Base-by-base conservation (phyloP, 2,113 vertebrate species). In the Callipepla squamata region DNA sequence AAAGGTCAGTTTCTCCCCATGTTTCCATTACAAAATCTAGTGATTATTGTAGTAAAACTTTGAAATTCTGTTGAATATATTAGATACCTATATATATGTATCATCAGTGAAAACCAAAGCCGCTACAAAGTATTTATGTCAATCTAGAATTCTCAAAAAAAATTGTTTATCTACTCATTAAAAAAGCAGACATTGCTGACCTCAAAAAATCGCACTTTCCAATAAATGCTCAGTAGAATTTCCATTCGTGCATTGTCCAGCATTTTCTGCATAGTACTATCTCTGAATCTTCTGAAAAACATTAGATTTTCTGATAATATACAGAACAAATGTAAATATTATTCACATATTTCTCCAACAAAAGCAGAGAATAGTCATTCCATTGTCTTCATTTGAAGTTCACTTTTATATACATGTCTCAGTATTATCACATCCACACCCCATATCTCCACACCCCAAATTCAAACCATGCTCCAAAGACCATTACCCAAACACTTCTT, bases 321-420 rank as follows among this genome's bases (percentile, higher is more conserved):
- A 16, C 7, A 78, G 28, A 75, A 59, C 4, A 78, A 83, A 53
- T 15, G 4, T 42, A 70, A 86, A 75, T 5, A 32, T n/a, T 5
- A 19, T 67, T 80, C 36, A 79, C 26, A 72, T 0, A 0, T 38
- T 38, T 51, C 7, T 7, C 12, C 10, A 23, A 6, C 20, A 70
- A 22, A 62, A 79, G 9, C 0, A 76, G 5, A 9, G 9, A 4
- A 40, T 63, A 70, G 7, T 3, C 6, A 65, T 51, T 0, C 30
- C 42, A 5, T 53, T 80, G 47, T 40, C 8, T 21, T 57, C 19
- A 18, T 75, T 88, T 55, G 32, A 69, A 75, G 14, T 51, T 77
- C 50, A 51, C 16, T 55, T 85, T 62, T 81, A 42, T 42, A 21
- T 26, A 36, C 7, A 32, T 20, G n/a, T 85, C 13, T 67, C 38